phyloP scores from a whole-genome alignment of 1,140 invertebrate genomes.

The Solenopsis fugax region DNA sequence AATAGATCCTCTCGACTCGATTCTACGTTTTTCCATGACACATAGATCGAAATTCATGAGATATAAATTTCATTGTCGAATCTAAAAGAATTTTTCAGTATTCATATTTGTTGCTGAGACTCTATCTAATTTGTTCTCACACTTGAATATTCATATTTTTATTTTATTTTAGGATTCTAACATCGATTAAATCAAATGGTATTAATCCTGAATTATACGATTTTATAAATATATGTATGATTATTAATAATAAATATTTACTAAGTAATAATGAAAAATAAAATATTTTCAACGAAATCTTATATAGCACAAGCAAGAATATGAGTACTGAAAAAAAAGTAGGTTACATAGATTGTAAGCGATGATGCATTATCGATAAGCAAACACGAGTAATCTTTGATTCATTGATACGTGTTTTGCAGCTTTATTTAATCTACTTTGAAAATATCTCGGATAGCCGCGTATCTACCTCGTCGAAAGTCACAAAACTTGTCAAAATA shows the following conservation, averaged over 20 bases:
- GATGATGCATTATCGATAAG: slow-evolving; percentile 66
- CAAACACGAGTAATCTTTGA: slow-evolving; percentile 67
- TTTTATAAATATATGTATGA: background rate
- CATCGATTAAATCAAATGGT: background rate
- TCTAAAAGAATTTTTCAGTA: background rate
- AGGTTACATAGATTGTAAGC: slow-evolving; percentile 18
- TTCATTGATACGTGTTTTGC: slow-evolving; percentile 43
- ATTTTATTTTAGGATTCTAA: background rate
- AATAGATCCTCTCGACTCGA: slow-evolving; percentile 7
- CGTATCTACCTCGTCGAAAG: slow-evolving; percentile 60
- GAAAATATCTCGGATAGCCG: slow-evolving; percentile 62
- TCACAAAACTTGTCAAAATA: slow-evolving; percentile 58
- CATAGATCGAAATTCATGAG: background rate
- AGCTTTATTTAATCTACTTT: slow-evolving; percentile 65
- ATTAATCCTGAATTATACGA: background rate
- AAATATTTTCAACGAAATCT: background rate
- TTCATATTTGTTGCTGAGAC: background rate
- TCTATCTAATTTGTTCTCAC: background rate
- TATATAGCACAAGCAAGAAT: background rate
- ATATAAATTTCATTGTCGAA: background rate
- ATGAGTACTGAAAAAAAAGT: background rate
- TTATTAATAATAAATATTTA: background rate
- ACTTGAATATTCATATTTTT: background rate
- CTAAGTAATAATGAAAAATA: background rate
- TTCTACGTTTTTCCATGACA: background rate